Conservation (phyloP, 2,888 invertebrate genomes). For the Poecilobothrus nobilitatus region DNA sequence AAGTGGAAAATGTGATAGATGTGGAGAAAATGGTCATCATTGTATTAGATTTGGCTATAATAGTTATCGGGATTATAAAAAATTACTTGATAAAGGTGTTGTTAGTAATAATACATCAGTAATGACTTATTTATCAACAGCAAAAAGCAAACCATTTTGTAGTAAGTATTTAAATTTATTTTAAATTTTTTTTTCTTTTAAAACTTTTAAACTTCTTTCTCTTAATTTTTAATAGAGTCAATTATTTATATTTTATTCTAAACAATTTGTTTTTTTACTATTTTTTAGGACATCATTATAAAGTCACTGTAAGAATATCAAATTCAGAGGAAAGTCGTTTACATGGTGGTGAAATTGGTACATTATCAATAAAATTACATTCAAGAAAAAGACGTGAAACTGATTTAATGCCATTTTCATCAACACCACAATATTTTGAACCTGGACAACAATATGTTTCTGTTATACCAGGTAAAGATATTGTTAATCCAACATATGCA, state of each 20-base stretch:
- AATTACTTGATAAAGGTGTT: slow-evolving; percentile 43
- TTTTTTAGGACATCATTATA: slow-evolving; percentile 67
- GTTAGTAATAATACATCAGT: slow-evolving; percentile 48
- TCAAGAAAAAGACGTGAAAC: slow-evolving; percentile 53
- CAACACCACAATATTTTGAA: slow-evolving; percentile 47
- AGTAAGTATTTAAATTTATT: slow-evolving; percentile 48
- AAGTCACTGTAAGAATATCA: slow-evolving; percentile 64
- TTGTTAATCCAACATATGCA: slow-evolving; percentile 58
- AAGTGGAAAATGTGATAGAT: slow-evolving; percentile 62
- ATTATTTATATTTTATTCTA: background rate
- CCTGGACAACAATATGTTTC: slow-evolving; percentile 62
- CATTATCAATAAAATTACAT: slow-evolving; percentile 57
- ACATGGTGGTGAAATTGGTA: slow-evolving; percentile 74
- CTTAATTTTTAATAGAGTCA: background rate
- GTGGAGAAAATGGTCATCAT: slow-evolving; percentile 54
- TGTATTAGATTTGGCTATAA: slow-evolving; percentile 64
- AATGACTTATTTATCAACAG: slow-evolving; percentile 65
- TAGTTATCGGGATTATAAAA: slow-evolving; percentile 49
- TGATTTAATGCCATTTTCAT: slow-evolving; percentile 52
- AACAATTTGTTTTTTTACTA: slow-evolving; percentile 8
- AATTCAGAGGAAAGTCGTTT: slow-evolving; percentile 58
- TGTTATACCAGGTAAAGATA: slow-evolving; percentile 58
- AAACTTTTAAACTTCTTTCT: background rate
- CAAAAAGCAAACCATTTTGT: slow-evolving; percentile 62
- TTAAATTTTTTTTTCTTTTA: background rate